A percentile compares a stretch with the other conserved stretches of the same genome.
phyloP scores from a whole-genome alignment of 35 echinoderm and acorn worm species.

The Nesometra sesokonis region DNA sequence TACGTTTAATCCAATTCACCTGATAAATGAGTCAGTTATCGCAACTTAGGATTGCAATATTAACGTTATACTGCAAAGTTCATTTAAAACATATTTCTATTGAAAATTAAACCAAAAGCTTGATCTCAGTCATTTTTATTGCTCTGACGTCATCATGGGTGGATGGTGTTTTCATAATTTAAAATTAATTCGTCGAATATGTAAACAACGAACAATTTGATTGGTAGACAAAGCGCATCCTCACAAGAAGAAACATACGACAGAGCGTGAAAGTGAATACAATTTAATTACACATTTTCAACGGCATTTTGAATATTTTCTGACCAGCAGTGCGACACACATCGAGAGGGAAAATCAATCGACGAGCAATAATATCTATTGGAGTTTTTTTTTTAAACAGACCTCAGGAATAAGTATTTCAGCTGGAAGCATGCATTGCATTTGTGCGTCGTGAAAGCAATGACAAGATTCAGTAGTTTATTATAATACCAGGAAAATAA shows the following conservation, averaged over 20 bases:
- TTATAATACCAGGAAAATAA: too few species aligned
- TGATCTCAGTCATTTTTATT: not conserved
- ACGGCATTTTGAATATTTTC: not conserved
- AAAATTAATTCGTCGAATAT: not conserved
- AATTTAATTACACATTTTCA: slow-evolving; percentile 1
- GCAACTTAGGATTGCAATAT: not conserved
- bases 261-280: not conserved
- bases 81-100: not conserved
- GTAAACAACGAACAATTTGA: not conserved
- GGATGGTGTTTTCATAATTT: not conserved
- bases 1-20: not conserved
- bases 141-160: not conserved
- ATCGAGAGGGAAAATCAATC: not conserved
- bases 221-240: not conserved
- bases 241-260: not conserved
- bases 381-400: too few species aligned
- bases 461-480: too few species aligned
- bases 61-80: not conserved
- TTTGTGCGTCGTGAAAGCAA: too few species aligned
- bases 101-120: not conserved
- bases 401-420: too few species aligned
- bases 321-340: not conserved
- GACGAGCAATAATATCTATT: too few species aligned
- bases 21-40: not conserved
- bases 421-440: too few species aligned